Base-by-base conservation (phyloP, 2,888 invertebrate species). In the Himalopsyche japonica region DNA sequence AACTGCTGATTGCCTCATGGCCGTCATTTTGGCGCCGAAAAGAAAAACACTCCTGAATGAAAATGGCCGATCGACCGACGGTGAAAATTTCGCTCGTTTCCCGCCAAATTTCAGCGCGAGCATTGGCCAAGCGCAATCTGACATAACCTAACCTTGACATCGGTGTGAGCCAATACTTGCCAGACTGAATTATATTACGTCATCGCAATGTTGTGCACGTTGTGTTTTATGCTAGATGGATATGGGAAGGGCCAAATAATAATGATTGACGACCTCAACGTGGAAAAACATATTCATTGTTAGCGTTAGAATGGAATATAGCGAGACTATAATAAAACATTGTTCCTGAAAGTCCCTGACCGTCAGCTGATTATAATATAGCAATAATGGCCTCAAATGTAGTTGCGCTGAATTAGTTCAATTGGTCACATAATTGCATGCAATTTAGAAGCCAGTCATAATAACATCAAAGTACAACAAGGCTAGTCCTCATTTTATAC, bases 121-220 rank as follows among this genome's bases (percentile, higher is more conserved):
- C 70, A 27, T 70, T 27, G 70, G 70, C 70, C 70, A 70, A 70
- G 20, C 70, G 70, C 70, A 27, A 70, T 70, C 70, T 70, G 70
- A 70, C 70, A 70, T 70, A 70, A 70, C 70, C 70, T 70, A 70
- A 70, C 70, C 70, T 70, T 70, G 70, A 70, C 70, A 70, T 70
- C 70, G 15, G 70, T 27, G 30, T 27, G 70, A 27, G 70, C 70
- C 30, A 70, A 70, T 70, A 70, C 30, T 24, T 30, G 70, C 70
- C 70, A 70, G 70, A 70, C 70, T 27, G 70, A 70, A 70, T 70
- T 70, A 70, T 70, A 70, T 70, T 70, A 70, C 70, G 70, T 70
- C 70, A 70, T 70, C 12, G 27, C 70, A 12, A 70, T 70, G 27
- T 70, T 30, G 70, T 70, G 12, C 4, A 10, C 27, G 27, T 27